Conservation (phyloP, 1,140 invertebrate genomes). For the Argopecten irradians region DNA sequence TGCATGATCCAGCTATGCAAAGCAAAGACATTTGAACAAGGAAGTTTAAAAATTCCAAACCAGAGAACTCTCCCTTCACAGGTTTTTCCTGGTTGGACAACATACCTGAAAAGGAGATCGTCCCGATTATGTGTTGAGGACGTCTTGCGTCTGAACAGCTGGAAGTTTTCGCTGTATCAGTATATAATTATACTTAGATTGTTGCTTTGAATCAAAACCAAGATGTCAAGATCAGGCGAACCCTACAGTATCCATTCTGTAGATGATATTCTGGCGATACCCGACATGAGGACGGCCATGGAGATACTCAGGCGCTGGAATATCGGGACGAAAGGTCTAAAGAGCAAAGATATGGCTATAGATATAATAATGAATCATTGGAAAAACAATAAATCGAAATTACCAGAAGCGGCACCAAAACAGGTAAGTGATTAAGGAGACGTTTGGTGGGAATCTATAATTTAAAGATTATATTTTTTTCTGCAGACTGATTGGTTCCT, state of each 20-base stretch:
- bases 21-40: not conserved
- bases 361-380: conserved; percentile 42
- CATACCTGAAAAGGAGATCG: not conserved
- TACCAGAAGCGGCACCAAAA: not conserved
- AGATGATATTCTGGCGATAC: conserved; percentile 44
- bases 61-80: not conserved
- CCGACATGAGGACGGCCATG: conserved; percentile 32
- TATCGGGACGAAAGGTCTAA: conserved; percentile 9
- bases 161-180: not conserved
- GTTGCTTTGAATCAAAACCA: not conserved
- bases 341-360: conserved; percentile 32
- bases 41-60: not conserved
- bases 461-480: too few species aligned
- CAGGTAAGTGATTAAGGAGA: not conserved
- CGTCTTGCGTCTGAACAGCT: not conserved
- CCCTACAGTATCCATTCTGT: not conserved
- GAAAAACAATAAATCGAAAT: not conserved
- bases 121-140: not conserved
- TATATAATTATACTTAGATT: not conserved
- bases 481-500: too few species aligned
- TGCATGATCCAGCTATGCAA: not conserved
- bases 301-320: conserved; percentile 43
- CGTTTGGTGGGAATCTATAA: too few species aligned
- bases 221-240: not conserved
- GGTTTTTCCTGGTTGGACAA: not conserved